A percentile compares a stretch with the other conserved stretches of the same genome.
These are phyloP conservation scores for Acanthosoma haemorrhoidale DNA, from an alignment of 2,888 invertebrate species.

Conservation along the genomic window DNA sequence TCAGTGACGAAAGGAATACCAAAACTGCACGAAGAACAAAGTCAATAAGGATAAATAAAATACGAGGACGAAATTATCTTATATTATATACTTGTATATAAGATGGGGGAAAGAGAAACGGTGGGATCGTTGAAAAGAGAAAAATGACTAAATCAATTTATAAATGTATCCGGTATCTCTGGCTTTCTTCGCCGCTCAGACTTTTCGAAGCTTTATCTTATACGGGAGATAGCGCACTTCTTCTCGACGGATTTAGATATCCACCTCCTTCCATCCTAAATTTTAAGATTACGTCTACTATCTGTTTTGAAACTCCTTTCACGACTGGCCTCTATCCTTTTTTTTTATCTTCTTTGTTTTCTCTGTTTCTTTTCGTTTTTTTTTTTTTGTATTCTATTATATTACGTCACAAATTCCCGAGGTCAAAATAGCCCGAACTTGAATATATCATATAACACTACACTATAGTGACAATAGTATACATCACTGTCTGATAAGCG, in stretches of 20 bases:
- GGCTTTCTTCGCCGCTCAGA: neutral
- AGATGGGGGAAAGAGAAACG: neutral
- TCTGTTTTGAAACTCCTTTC: constrained; percentile 11
- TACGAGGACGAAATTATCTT: neutral
- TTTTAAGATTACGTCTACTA: constrained; percentile 20
- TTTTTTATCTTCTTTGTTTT: neutral
- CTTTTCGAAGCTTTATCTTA: neutral
- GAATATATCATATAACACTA: too few species aligned
- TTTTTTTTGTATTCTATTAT: neutral
- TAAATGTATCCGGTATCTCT: constrained; percentile 9
- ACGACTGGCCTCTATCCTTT: neutral
- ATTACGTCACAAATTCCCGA: neutral
- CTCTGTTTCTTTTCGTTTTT: neutral
- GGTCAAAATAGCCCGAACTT: neutral
- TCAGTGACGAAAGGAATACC: too few species aligned
- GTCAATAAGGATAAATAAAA: too few species aligned
- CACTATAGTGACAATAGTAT: too few species aligned
- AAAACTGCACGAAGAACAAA: too few species aligned
- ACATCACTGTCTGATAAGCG: too few species aligned
- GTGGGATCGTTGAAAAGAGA: too few species aligned
- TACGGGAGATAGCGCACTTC: neutral
- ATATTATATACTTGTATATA: neutral
- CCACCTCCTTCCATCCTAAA: constrained; percentile 18
- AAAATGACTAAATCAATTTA: constrained; percentile 10
- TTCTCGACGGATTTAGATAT: neutral